Base-by-base conservation (phyloP, 2,797 vertebrate species). In the Micromesistius poutassou region DNA sequence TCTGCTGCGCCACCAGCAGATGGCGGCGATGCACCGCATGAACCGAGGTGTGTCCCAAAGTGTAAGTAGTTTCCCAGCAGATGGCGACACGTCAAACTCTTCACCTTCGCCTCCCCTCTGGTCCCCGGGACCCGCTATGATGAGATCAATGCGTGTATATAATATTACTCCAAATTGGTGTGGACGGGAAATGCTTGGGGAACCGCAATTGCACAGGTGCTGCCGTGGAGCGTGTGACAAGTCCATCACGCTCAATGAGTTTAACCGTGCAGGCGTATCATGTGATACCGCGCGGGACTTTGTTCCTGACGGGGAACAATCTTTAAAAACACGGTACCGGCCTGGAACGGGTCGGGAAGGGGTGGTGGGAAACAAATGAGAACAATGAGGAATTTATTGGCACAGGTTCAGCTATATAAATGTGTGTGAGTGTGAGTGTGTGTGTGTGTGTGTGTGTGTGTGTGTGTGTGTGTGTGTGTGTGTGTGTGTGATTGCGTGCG, bases 331-430 rank as follows among this genome's bases (percentile, higher is more conserved):
- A 62, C 55, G 1, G 22, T 25, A 8, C 55, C 22, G 22, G 55
- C 55, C 55, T n/a, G 8, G 71, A 79, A 85, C 86, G 87, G 84
- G 79, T 80, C 91, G 88, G 86, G 79, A n/a, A n/a, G n/a, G 83
- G 73, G 73, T 78, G 66, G 68, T 73, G 14, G 46, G 84, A 85
- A 86, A 82, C 78, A 80, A 85, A 81, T 62, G 83, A 90, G 90
- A 92, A 93, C 88, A 91, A 91, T 89, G 88, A 83, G 2, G 79
- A 85, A 82, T 50, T 86, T 89, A 84, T 92, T 83, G 85, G 82
- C 80, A 85, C 73, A 74, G 84, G 84, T 77, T 82, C 46, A 19
- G 46, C 16, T 19, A 22, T 50, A 22, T 22, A 22, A 9, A 22
- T 62, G 55, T 87, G 42, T 50, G 10, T 50, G 68, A 16, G 28